phyloP scores from a whole-genome alignment of 2,797 vertebrate species.

The Mustela erminea region DNA sequence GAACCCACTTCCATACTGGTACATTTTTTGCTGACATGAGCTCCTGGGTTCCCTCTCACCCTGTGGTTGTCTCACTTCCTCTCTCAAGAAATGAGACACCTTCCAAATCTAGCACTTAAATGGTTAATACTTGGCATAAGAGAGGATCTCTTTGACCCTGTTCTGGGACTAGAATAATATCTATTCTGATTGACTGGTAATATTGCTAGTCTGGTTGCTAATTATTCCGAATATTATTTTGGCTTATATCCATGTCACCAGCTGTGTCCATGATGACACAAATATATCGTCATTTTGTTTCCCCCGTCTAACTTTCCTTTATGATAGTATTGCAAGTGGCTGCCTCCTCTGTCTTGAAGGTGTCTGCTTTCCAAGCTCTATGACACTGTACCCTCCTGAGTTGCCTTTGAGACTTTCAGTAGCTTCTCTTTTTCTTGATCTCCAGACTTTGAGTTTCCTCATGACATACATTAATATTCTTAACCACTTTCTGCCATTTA shows the following conservation, averaged over 20 bases:
- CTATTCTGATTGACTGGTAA: neutral
- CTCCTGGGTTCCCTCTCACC: neutral
- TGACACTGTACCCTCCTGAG: neutral
- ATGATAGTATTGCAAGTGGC: neutral
- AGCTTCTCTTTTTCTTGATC: neutral
- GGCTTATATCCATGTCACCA: neutral
- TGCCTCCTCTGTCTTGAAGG: neutral
- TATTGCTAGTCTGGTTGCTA: neutral
- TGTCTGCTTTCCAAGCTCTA: neutral
- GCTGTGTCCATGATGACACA: neutral
- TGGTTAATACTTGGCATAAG: neutral
- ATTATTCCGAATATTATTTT: neutral
- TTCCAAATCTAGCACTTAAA: neutral
- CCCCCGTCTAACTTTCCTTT: neutral
- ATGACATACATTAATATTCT: neutral
- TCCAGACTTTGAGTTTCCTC: neutral
- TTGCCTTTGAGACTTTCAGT: neutral
- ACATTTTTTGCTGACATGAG: neutral
- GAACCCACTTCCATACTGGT: neutral
- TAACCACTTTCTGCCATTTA: neutral
- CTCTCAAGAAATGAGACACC: neutral
- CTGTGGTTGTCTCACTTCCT: neutral
- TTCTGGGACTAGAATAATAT: neutral
- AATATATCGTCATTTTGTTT: neutral
- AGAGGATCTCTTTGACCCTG: neutral